Percentiles rank a stretch among this genome's conserved stretches.
Conservation (phyloP, 2,888 invertebrate species). For the Thera britannica region DNA sequence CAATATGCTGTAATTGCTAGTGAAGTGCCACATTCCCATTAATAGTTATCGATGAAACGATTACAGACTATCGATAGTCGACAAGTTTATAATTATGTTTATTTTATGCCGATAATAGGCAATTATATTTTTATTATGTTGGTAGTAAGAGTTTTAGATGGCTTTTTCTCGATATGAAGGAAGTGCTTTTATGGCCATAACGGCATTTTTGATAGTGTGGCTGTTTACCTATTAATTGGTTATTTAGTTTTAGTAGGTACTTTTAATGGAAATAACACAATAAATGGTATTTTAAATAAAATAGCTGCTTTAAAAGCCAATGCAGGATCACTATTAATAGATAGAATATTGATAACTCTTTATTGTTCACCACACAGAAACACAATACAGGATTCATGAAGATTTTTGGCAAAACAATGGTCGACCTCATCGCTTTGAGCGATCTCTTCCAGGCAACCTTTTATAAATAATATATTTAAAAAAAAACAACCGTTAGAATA, state of each 20-base stretch:
- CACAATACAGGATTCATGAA: too few species aligned
- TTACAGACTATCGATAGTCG: constrained; percentile 39
- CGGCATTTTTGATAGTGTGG: constrained; percentile 27
- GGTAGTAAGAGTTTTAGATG: constrained; percentile 15
- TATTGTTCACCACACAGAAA: too few species aligned
- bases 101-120: constrained; percentile 35
- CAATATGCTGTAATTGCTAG: constrained; percentile 63
- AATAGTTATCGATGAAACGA: constrained; percentile 50
- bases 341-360: too few species aligned
- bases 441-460: too few species aligned
- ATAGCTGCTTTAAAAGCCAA: background rate
- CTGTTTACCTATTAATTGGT: constrained; percentile 20
- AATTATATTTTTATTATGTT: constrained; percentile 36
- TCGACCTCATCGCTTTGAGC: too few species aligned
- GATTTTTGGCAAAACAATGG: too few species aligned
- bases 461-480: too few species aligned
- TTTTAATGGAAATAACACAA: background rate
- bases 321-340: background rate
- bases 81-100: constrained; percentile 34
- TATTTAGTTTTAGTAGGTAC: background rate
- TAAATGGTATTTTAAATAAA: background rate
- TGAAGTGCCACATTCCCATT: constrained; percentile 53
- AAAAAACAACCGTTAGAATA: too few species aligned
- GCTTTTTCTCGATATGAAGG: constrained; percentile 18
- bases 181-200: constrained; percentile 23